Conservation (phyloP, 1,140 invertebrate genomes). For the Pseudachorutes palmiensis region DNA sequence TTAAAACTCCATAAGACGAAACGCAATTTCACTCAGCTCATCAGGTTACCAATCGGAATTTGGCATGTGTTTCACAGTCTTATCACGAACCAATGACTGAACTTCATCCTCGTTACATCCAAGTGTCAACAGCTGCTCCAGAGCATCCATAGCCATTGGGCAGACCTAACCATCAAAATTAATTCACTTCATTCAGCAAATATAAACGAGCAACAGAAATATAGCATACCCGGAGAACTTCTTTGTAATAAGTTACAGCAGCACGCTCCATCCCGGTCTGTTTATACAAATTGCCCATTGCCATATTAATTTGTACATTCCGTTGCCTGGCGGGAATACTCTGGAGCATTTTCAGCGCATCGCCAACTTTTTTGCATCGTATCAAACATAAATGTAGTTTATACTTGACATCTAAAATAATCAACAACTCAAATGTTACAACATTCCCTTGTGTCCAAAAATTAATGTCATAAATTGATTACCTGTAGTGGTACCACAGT, state of each 20-base stretch:
- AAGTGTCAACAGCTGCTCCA: conserved; percentile 56
- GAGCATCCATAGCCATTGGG: conserved; percentile 62
- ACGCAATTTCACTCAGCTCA: too few species aligned
- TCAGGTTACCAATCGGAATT: conserved; percentile 52
- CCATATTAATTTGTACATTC: conserved; percentile 60
- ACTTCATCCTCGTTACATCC: conserved; percentile 64
- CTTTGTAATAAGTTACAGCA: conserved; percentile 62
- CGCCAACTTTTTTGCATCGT: conserved; percentile 54
- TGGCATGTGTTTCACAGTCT: conserved; percentile 41
- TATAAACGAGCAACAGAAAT: not conserved
- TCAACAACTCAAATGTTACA: conserved; percentile 34
- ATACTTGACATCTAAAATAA: conserved; percentile 60
- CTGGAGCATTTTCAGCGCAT: conserved; percentile 58
- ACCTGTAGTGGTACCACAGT: conserved; percentile 38
- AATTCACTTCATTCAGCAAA: not conserved
- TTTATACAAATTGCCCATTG: conserved; percentile 62
- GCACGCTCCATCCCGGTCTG: conserved; percentile 62
- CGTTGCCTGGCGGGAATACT: conserved; percentile 60
- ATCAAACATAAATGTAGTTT: conserved; percentile 61
- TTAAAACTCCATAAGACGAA: conserved; percentile 45
- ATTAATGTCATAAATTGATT: not conserved
- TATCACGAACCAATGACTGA: conserved; percentile 55
- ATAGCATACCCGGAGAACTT: conserved; percentile 53
- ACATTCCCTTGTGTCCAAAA: not conserved
- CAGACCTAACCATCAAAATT: conserved; percentile 50